phyloP scores from a whole-genome alignment of 2,113 vertebrate genomes.

The Telmatochromis sp. region DNA sequence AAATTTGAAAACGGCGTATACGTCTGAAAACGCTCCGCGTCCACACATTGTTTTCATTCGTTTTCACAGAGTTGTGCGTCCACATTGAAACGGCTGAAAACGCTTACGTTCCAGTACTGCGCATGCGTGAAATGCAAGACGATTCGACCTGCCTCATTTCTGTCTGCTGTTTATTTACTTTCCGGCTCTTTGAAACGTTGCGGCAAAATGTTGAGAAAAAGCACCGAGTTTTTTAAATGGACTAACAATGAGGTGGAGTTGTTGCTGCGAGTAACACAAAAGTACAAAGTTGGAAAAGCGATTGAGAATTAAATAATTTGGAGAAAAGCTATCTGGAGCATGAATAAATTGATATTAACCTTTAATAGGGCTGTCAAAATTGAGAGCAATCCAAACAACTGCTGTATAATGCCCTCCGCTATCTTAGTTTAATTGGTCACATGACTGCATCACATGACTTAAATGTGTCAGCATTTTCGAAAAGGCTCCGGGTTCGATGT shows the following conservation, averaged over 20 bases:
- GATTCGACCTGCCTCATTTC: neutral
- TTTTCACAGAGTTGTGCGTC: neutral
- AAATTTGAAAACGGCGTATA: rapidly evolving
- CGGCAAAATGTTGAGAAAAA: rapidly evolving
- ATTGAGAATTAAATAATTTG: neutral
- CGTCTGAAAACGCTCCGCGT: neutral
- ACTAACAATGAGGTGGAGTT: neutral
- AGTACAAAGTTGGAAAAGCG: neutral
- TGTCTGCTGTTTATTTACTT: neutral
- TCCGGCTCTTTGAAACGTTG: neutral
- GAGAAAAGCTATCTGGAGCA: neutral
- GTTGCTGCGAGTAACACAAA: neutral
- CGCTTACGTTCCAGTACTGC: neutral
- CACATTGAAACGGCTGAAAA: neutral
- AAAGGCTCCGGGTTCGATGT: no score
- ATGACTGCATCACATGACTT: no score
- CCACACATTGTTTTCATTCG: neutral
- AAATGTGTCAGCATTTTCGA: no score
- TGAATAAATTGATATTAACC: neutral
- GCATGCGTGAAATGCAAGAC: rapidly evolving
- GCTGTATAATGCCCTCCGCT: no score
- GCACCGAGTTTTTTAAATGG: rapidly evolving
- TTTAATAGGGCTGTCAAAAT: neutral
- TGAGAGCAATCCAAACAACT: no score
- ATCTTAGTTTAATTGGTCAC: no score